Percentiles rank a stretch among this genome's conserved stretches.
These are phyloP conservation scores for Zaprionus bogoriensis DNA, from an alignment of 2,888 invertebrate genomes.

Conservation along the genomic window DNA sequence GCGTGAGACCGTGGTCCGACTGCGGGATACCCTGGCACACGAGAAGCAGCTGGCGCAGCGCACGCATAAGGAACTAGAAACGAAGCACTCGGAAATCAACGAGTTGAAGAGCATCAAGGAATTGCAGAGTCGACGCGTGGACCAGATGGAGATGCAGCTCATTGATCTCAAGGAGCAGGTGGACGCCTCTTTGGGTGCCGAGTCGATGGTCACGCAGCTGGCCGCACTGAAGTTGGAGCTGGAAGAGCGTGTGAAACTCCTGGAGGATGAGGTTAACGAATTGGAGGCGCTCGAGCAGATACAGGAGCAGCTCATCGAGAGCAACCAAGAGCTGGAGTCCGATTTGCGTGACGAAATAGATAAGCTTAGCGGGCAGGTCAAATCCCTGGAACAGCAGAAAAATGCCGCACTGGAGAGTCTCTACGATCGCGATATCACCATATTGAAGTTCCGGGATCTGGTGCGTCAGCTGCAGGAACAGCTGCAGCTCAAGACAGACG, in stretches of 20 bases:
- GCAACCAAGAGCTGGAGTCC: conserved; percentile 95
- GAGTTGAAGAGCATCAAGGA: conserved; percentile 94
- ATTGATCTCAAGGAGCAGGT: conserved; percentile 96
- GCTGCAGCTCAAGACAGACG: conserved; percentile 86
- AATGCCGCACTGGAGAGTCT: conserved; percentile 95
- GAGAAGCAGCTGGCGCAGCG: conserved; percentile 96
- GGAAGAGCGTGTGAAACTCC: conserved; percentile 93
- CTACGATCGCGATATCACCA: conserved; percentile 95
- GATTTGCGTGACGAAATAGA: conserved; percentile 97
- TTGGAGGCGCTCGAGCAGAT: conserved; percentile 95
- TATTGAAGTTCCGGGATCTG: conserved; percentile 96
- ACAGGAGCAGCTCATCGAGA: conserved; percentile 98
- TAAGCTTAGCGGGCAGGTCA: conserved; percentile 90
- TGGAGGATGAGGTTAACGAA: conserved; percentile 96
- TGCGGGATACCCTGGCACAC: conserved; percentile 96
- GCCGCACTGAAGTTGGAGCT: conserved; percentile 95
- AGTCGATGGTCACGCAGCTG: conserved; percentile 98
- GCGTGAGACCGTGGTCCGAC: conserved; percentile 95
- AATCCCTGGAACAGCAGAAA: conserved; percentile 91
- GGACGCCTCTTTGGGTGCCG: conserved; percentile 98
- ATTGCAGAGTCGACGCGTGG: conserved; percentile 89
- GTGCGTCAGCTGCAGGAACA: conserved; percentile 94
- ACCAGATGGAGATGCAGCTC: conserved; percentile 93
- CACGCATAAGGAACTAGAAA: conserved; percentile 94
- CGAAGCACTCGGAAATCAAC: conserved; percentile 92